A percentile compares a stretch with the other conserved stretches of the same genome.
Evolutionary conservation across 2,797 vertebrate species (phyloP).

Genomic region (Crocidura indochinensis): DNA sequence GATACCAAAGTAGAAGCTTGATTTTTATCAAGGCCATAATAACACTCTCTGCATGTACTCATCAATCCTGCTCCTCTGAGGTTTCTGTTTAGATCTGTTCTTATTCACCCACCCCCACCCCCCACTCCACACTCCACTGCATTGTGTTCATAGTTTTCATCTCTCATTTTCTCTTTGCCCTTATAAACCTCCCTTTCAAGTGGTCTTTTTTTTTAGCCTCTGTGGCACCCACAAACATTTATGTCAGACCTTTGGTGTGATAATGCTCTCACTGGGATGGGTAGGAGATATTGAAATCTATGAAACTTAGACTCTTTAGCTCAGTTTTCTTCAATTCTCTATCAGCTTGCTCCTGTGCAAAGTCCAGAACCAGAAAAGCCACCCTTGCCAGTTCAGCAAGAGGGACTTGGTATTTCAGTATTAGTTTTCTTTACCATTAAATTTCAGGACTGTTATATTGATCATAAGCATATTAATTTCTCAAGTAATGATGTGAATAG

Average conservation of each 20-base stretch:
- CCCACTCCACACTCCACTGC: neutral
- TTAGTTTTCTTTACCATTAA: constrained; percentile 26
- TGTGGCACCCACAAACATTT: neutral
- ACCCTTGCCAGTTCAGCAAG: neutral
- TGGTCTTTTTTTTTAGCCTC: neutral
- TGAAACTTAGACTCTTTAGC: neutral
- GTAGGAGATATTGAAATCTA: neutral
- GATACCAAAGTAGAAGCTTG: neutral
- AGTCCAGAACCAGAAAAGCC: neutral
- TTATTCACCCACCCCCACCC: neutral
- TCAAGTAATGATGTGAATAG: neutral
- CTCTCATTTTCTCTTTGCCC: neutral
- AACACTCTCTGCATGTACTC: neutral
- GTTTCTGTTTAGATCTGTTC: neutral
- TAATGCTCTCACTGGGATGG: neutral
- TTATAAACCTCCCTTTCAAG: neutral
- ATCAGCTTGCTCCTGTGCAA: neutral
- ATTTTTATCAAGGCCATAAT: neutral
- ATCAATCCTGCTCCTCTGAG: neutral
- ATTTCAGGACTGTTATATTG: constrained; percentile 37
- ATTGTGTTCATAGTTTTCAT: constrained; percentile 3
- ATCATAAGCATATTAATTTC: constrained; percentile 41
- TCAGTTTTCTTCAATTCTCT: neutral
- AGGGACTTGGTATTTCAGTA: neutral
- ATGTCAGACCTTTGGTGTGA: neutral